phyloP scores from a whole-genome alignment of 2,888 invertebrate species.

The Epinotia demarniana region DNA sequence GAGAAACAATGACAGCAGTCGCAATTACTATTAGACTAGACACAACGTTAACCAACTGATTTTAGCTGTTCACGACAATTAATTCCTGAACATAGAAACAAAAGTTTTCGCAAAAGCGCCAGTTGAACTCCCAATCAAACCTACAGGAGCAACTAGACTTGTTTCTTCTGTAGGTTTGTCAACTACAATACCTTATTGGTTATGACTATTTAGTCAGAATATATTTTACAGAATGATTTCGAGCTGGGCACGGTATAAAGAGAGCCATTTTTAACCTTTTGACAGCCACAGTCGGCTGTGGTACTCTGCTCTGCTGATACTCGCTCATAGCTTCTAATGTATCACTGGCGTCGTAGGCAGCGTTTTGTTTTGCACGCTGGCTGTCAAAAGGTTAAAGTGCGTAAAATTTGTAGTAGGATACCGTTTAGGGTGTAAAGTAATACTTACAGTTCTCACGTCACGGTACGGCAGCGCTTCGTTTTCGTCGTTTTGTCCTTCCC shows the following conservation, averaged over 20 bases:
- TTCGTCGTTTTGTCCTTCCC: conserved; percentile 96
- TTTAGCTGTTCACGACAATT: too few species aligned
- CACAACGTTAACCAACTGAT: too few species aligned
- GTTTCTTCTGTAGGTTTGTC: not conserved
- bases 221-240: not conserved
- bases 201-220: not conserved
- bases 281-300: too few species aligned
- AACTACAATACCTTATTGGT: not conserved
- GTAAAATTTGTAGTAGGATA: not conserved
- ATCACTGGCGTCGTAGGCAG: too few species aligned
- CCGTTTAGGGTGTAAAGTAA: conserved; percentile 39
- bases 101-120: too few species aligned
- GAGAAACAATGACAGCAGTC: too few species aligned
- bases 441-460: conserved; percentile 93
- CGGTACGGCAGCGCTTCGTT: conserved; percentile 93
- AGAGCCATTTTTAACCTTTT: too few species aligned
- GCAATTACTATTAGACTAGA: too few species aligned
- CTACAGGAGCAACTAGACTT: not conserved
- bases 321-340: too few species aligned
- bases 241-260: not conserved
- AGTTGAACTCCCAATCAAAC: not conserved
- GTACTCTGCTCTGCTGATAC: too few species aligned
- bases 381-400: too few species aligned
- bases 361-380: too few species aligned
- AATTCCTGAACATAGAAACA: not conserved